Evolutionary conservation across 2,113 vertebrate genomes (phyloP), one percentile per base, ranked within the genome.

Genomic region (Colinus virginianus): DNA sequence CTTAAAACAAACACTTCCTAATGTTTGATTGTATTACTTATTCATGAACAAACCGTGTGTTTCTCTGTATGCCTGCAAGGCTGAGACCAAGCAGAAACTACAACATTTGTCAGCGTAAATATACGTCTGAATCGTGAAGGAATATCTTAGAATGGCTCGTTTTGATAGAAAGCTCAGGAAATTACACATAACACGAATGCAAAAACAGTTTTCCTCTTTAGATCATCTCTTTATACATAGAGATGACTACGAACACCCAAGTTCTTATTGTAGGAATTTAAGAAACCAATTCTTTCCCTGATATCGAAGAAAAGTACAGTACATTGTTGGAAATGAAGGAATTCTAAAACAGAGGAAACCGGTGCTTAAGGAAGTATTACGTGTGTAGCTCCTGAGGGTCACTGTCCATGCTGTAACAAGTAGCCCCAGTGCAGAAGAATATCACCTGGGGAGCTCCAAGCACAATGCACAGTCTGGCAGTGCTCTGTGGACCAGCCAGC

Each of bases 41-140:
- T 71, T 84, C 48, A 48, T 43, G 82, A 64, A 71, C 16, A 51
- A 59, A 1, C 0, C 10, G 8, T 11, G 36, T 86, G 86, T 80
- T 84, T 48, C 36, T 75, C 56, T 70, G 38, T 61, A 69, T 38
- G 61, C 32, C 49, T 67, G 22, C 21, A 56, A 87, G 48, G 86
- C 26, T 56, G 78, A 87, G 45, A 81, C 40, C 43, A 81, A 68
- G 68, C 26, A 78, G 43, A 30, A 94, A 56, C 51, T 68, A 64
- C 77, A 86, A 38, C 51, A 84, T 72, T 30, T 84, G 63, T 84
- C 67, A 58, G 75, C 45, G 76, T 46, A 71, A 82, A 72, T 61
- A 45, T 9, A 94, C 23, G 22, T 78, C 84, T 72, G 30, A 84
- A 48, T 81, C 76, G 58, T 3, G 26, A 90, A 80, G 56, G 38